Evolutionary conservation across 2,888 invertebrate species (phyloP), one percentile per base, ranked within the genome.

Genomic region (Resseliella maxima): DNA sequence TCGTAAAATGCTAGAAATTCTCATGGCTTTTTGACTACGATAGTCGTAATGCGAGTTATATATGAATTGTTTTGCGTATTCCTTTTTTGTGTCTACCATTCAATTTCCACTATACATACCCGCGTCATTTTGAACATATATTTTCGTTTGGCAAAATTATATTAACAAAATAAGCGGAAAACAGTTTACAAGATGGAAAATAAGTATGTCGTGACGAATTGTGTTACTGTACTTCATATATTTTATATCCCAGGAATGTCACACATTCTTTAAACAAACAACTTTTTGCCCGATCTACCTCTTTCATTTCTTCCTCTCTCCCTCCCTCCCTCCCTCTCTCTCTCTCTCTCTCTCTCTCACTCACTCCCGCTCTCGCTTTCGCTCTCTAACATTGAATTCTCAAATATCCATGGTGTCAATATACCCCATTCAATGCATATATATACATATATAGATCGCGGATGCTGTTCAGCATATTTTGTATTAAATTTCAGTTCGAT

Each of bases 161-260:
- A 31, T 72, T 12, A 72, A 31, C 72, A 72, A 31, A 72, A 31
- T 72, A 72, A 31, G 72, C 31, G 12, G 72, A 27, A 72, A 72
- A 31, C 31, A 72, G 72, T 72, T 72, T 72, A 72, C 15, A 72
- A 31, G 35, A 31, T 31, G 27, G 31, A 72, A 2, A 35, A 72
- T 31, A n/a, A 31, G 31, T 27, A 10, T 31, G 72, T 72, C 59
- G 35, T 50, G 6, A 5, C 31, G 72, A 72, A 72, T 72, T 72
- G 72, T 18, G 35, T 72, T 72, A 72, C 72, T 72, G 72, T n/a
- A 12, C 2, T 72, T 72, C 31, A 21, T n/a, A n/a, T n/a, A 72
- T 72, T 72, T 72, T 31, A 72, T 72, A 31, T 72, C 72, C 31
- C 24, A 15, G 72, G 72, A 72, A 72, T 72, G 72, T 72, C 72